Conservation (phyloP, 2,888 invertebrate species). For the Papilio gigon region DNA sequence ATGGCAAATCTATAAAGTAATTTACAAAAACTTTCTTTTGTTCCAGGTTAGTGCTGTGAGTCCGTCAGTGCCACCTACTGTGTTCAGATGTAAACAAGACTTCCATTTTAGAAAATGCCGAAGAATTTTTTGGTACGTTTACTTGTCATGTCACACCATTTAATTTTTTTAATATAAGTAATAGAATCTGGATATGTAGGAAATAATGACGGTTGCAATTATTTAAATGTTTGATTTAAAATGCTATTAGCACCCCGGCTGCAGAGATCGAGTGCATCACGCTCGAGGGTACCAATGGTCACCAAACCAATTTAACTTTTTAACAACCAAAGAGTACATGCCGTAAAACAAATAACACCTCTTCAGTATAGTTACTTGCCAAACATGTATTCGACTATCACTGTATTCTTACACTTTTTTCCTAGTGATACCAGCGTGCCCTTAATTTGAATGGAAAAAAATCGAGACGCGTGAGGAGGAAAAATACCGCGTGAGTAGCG, state of each 20-base stretch:
- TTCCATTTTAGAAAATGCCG: constrained; percentile 54
- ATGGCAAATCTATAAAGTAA: too few relatives aligned
- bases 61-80: constrained; percentile 60
- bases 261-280: too few relatives aligned
- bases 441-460: constrained; percentile 35
- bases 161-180: too few relatives aligned
- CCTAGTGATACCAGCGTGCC: constrained; percentile 26
- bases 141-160: too few relatives aligned
- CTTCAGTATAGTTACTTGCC: background rate
- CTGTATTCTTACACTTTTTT: constrained; percentile 6
- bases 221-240: too few relatives aligned
- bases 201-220: too few relatives aligned
- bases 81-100: constrained; percentile 68
- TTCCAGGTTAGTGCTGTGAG: constrained; percentile 61
- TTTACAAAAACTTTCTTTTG: constrained; percentile 49
- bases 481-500: constrained; percentile 22
- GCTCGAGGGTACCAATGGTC: too few relatives aligned
- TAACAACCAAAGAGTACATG: too few relatives aligned
- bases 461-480: constrained; percentile 22
- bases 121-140: constrained; percentile 53
- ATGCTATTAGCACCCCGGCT: too few relatives aligned
- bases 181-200: too few relatives aligned
- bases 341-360: too few relatives aligned
- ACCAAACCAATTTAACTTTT: too few relatives aligned
- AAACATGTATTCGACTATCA: background rate